Conservation (phyloP, 1,140 invertebrate species). For the Trypoxylus dichotomus region DNA sequence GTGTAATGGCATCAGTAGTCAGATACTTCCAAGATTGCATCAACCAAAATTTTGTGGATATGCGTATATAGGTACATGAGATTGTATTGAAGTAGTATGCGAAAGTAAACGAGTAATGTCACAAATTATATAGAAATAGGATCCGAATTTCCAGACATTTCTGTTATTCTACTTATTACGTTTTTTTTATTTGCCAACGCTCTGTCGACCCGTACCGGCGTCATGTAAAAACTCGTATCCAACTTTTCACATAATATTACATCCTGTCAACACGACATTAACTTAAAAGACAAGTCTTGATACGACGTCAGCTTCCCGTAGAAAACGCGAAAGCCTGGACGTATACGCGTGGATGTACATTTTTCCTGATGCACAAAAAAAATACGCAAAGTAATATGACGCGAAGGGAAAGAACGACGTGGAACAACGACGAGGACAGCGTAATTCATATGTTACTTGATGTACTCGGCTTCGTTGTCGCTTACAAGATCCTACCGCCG, state of each 20-base stretch:
- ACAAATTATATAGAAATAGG: too few species aligned
- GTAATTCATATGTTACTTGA: conserved; percentile 11
- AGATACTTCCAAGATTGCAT: too few species aligned
- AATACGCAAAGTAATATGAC: not conserved
- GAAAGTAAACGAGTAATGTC: too few species aligned
- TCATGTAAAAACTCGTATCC: not conserved
- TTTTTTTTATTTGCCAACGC: too few species aligned
- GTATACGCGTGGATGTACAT: not conserved
- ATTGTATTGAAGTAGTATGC: too few species aligned
- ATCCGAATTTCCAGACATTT: too few species aligned
- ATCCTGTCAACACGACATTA: conserved; percentile 10
- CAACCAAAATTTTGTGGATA: too few species aligned
- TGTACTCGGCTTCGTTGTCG: not conserved
- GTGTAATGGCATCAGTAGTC: too few species aligned
- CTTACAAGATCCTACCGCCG: not conserved
- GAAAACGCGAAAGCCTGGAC: not conserved
- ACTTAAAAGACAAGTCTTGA: not conserved
- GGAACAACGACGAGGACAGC: not conserved
- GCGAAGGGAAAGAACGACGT: not conserved
- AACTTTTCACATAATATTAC: conserved; percentile 1
- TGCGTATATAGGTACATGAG: too few species aligned
- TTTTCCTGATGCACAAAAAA: not conserved
- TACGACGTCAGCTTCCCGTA: not conserved
- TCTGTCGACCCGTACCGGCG: too few species aligned
- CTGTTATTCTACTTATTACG: too few species aligned